phyloP scores from a whole-genome alignment of 2,888 invertebrate species.

The Pycnomerus fuliginosus region DNA sequence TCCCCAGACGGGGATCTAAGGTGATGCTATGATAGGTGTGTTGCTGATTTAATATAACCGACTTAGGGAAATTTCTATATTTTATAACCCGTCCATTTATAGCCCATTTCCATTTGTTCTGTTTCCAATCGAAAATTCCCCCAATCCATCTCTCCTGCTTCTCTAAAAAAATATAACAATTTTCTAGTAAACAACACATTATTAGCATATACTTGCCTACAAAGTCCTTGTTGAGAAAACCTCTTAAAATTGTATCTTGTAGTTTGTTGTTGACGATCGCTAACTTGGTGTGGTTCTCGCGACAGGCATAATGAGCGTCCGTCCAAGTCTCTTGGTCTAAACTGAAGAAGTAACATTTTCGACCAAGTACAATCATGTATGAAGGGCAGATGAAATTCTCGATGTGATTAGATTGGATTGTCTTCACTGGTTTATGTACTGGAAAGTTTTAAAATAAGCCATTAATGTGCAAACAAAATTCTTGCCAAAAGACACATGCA shows the following conservation, averaged over 20 bases:
- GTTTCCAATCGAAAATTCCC: constrained; percentile 69
- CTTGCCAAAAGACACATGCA: neutral
- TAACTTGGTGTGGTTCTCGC: constrained; percentile 36
- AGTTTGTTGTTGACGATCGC: constrained; percentile 36
- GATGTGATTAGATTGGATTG: constrained; percentile 7
- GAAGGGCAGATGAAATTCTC: constrained; percentile 36
- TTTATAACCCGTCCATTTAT: constrained; percentile 65
- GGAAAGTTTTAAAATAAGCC: too few relatives aligned
- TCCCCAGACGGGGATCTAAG: constrained; percentile 60
- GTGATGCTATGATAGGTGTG: constrained; percentile 53
- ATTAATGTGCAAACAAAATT: too few relatives aligned
- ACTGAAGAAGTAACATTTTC: constrained; percentile 44
- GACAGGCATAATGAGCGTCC: constrained; percentile 42
- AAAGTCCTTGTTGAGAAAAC: constrained; percentile 37
- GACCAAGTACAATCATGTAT: constrained; percentile 39
- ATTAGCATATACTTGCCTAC: constrained; percentile 32
- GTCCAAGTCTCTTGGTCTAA: constrained; percentile 37
- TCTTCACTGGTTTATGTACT: constrained; percentile 9
- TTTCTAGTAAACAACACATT: too few relatives aligned
- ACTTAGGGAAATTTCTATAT: constrained; percentile 69
- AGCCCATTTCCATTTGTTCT: constrained; percentile 69
- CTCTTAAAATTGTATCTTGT: constrained; percentile 38
- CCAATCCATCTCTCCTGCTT: constrained; percentile 59
- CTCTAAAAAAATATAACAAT: too few relatives aligned
- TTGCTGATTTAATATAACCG: constrained; percentile 33